Conservation (phyloP, 2,113 vertebrate species). For the Tricholaema leucomelas region DNA sequence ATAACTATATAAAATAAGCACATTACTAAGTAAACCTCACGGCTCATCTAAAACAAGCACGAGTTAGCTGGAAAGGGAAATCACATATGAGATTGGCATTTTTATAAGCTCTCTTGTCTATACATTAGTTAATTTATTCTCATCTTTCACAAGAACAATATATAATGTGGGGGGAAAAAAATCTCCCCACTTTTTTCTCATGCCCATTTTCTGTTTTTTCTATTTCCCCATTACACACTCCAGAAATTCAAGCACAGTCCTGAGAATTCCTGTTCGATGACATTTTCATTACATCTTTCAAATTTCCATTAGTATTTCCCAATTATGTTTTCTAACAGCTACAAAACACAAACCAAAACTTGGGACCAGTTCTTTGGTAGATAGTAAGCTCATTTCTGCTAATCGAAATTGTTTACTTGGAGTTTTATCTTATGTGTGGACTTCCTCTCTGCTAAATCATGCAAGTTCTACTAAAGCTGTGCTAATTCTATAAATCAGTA, state of each 20-base stretch:
- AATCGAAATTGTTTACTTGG: neutral
- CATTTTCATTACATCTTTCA: neutral
- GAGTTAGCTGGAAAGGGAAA: neutral
- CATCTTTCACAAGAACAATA: neutral
- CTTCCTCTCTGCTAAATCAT: neutral
- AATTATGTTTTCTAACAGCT: neutral
- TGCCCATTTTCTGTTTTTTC: neutral
- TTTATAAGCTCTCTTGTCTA: neutral
- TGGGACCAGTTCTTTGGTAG: neutral
- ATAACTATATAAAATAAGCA: neutral
- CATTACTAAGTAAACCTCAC: neutral
- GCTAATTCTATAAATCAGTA: neutral
- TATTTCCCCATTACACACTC: neutral
- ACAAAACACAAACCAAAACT: neutral
- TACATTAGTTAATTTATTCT: neutral
- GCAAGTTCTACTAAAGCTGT: neutral
- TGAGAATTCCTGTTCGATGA: neutral
- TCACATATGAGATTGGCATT: rapidly evolving
- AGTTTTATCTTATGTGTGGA: neutral
- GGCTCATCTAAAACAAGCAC: neutral
- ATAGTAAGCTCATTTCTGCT: neutral
- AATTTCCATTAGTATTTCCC: neutral
- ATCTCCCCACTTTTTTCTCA: neutral
- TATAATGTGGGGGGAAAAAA: neutral
- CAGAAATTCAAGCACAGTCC: neutral